These are phyloP conservation scores for Lamprotornis superbus DNA, from an alignment of 2,113 vertebrate species.

Conservation along the genomic window DNA sequence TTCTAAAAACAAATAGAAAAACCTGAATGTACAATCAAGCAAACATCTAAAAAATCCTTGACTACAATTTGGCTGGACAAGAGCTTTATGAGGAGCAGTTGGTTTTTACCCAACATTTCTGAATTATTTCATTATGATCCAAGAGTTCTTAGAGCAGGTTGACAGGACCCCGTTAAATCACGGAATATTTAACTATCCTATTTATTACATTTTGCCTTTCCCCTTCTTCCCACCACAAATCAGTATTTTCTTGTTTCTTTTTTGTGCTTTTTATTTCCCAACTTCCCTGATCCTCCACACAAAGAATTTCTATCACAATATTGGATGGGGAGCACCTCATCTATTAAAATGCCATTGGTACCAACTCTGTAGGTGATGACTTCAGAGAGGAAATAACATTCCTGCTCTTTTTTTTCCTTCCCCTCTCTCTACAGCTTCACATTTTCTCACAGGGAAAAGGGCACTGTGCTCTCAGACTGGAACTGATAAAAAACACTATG, in stretches of 20 bases:
- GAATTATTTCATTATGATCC: constrained; percentile 10
- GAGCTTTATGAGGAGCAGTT: neutral
- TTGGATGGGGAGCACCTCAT: neutral
- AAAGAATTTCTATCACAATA: neutral
- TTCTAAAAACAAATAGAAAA: neutral
- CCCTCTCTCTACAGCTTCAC: neutral
- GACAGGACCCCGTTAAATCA: constrained; percentile 3
- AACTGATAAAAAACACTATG: neutral
- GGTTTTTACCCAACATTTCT: neutral
- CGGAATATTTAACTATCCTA: neutral
- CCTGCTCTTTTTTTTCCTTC: neutral
- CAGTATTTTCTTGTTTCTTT: neutral
- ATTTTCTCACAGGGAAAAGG: neutral
- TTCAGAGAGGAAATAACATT: neutral
- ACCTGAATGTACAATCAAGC: neutral
- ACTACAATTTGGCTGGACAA: neutral
- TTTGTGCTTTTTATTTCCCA: neutral
- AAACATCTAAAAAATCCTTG: neutral
- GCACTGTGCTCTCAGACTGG: neutral
- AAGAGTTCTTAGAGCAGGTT: neutral
- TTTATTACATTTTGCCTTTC: neutral
- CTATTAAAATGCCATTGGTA: constrained; percentile 30
- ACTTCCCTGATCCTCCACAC: neutral
- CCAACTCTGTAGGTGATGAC: neutral
- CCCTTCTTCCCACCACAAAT: neutral